Evolutionary conservation across 2,888 invertebrate species (phyloP).

Genomic region (Pteria penguin): DNA sequence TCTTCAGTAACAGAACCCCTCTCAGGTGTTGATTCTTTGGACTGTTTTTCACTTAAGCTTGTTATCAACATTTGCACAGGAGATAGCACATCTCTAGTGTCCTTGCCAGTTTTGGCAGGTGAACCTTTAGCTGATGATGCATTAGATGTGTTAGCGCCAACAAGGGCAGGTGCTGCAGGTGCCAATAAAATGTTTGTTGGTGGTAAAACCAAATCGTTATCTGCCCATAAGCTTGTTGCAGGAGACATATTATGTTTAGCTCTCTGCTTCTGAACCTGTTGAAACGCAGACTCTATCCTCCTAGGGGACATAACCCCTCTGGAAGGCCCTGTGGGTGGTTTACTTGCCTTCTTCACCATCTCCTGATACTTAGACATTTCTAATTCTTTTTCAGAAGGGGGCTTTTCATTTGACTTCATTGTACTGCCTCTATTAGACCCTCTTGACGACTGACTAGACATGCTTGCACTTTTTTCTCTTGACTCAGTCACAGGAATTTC

Average conservation of each 20-base stretch:
- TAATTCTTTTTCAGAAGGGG: slow-evolving; percentile 14
- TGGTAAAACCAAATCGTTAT: slow-evolving; percentile 60
- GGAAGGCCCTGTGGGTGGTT: slow-evolving; percentile 48
- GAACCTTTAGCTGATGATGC: slow-evolving; percentile 46
- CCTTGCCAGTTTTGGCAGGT: slow-evolving; percentile 40
- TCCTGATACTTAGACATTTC: background rate
- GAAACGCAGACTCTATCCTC: slow-evolving; percentile 35
- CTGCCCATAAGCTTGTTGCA: slow-evolving; percentile 75
- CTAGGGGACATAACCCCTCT: slow-evolving; percentile 30
- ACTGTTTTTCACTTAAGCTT: slow-evolving; percentile 53
- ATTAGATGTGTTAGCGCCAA: slow-evolving; percentile 15
- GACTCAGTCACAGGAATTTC: slow-evolving; percentile 1
- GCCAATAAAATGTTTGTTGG: slow-evolving; percentile 65
- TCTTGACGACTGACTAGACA: slow-evolving; percentile 12
- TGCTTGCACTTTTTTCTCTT: slow-evolving; percentile 10
- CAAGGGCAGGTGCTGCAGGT: slow-evolving; percentile 58
- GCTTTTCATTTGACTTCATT: background rate
- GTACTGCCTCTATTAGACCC: background rate
- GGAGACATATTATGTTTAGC: slow-evolving; percentile 73
- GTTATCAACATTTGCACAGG: slow-evolving; percentile 52
- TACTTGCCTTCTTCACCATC: slow-evolving; percentile 3
- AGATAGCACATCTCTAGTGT: slow-evolving; percentile 34
- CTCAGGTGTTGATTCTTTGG: slow-evolving; percentile 33
- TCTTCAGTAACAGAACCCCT: background rate
- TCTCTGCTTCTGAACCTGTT: slow-evolving; percentile 41